These are phyloP conservation scores for Balaenoptera acutorostrata DNA, from an alignment of 2,113 vertebrate species.

Conservation along the genomic window DNA sequence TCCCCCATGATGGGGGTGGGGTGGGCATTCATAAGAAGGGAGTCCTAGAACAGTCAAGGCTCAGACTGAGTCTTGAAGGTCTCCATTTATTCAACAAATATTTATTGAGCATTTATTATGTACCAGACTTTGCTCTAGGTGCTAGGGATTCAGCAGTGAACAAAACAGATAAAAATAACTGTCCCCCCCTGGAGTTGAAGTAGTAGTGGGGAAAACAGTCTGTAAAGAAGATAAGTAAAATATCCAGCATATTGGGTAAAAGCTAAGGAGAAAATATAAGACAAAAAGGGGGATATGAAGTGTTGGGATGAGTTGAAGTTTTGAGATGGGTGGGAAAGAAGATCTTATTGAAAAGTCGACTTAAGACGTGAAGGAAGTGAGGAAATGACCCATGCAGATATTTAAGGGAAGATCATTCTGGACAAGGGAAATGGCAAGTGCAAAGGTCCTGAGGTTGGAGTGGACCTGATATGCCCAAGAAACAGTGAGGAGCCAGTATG, in stretches of 20 bases:
- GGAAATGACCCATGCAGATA: background rate
- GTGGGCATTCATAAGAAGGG: background rate
- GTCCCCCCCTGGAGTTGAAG: background rate
- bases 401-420: background rate
- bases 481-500: background rate
- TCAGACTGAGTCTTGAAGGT: background rate
- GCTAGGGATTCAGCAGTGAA: background rate
- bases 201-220: background rate
- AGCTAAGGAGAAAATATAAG: background rate
- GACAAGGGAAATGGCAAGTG: background rate
- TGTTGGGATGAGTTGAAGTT: background rate
- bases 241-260: background rate
- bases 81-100: background rate
- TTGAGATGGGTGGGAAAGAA: background rate
- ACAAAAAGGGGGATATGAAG: rapidly evolving
- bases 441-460: background rate
- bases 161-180: background rate
- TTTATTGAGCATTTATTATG: background rate
- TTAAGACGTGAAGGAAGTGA: background rate
- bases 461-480: rapidly evolving
- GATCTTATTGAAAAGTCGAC: background rate
- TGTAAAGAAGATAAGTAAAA: background rate
- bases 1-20: rapidly evolving
- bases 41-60: background rate
- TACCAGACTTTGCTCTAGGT: background rate